phyloP scores from a whole-genome alignment of 53 echinoderm and acorn worm genomes.

The Glandiceps talaboti region DNA sequence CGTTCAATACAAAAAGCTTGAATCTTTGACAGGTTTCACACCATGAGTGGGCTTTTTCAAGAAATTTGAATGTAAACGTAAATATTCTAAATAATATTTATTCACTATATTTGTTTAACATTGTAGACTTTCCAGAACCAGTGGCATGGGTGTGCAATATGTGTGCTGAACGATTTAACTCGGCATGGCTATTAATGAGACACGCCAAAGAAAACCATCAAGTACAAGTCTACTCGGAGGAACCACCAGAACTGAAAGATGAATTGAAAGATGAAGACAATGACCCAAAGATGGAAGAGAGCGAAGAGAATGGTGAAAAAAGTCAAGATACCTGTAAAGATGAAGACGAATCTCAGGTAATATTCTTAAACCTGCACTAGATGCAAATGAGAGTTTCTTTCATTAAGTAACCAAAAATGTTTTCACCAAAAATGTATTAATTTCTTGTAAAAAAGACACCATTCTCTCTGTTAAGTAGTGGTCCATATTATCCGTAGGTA shows the following conservation, averaged over 20 bases:
- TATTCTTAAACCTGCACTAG: constrained; percentile 13
- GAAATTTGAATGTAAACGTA: no score
- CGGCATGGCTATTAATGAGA: constrained; percentile 90
- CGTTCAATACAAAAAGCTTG: no score
- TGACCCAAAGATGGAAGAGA: constrained; percentile 3
- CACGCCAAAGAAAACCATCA: constrained; percentile 55
- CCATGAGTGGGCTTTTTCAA: no score
- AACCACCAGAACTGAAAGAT: neutral
- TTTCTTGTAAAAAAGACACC: no score
- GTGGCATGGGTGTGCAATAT: constrained; percentile 66
- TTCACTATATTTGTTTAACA: no score
- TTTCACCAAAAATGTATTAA: no score
- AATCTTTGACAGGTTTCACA: no score
- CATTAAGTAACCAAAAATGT: no score
- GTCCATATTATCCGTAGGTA: no score
- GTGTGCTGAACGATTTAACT: constrained; percentile 41
- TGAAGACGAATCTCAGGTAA: neutral
- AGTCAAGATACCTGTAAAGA: neutral
- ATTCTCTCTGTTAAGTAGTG: no score
- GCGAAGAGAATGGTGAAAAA: neutral
- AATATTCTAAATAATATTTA: no score
- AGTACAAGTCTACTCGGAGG: constrained; percentile 58
- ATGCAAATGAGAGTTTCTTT: no score
- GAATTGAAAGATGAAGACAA: neutral
- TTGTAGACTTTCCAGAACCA: constrained; percentile 40